Evolutionary conservation across 2,888 invertebrate genomes (phyloP), one percentile per base, ranked within the genome.

Genomic region (Hyposoter dolosus): DNA sequence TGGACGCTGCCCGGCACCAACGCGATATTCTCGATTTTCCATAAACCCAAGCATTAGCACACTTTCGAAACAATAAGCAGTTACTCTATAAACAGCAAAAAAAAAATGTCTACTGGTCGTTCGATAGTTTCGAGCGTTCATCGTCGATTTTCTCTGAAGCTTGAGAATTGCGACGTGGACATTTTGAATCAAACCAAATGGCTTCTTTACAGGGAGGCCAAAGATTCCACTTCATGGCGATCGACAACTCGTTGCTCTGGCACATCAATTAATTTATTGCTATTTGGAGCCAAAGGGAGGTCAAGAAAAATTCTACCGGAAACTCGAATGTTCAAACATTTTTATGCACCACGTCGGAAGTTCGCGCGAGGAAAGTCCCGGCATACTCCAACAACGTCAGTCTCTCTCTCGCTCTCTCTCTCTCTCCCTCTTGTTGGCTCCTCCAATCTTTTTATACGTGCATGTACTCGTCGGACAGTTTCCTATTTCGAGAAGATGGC

Each of bases 371-470:
- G 76, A 60, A 82, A 78, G 71, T 77, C 79, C 53, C 80, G 82
- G 86, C 63, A 86, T 60, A 75, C 85, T 90, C 87, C 75, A 87
- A 84, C 81, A 84, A 74, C 80, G 88, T 32, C 40, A 23, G n/a
- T 1, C 35, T 50, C 47, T 53, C 32, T 40, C 68, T 76, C 53
- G 32, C 35, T 17, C 71, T 72, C 45, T 69, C 63, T 1, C 35
- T 50, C 47, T 53, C 32, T 40, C 68, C 68, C 19, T 7, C 1
- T 45, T 28, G 28, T 35, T 43, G 28, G 32, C 35, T 76, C 56
- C 56, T 32, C 47, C 50, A 32, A 28, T 50, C 35, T 53, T 35
- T 68, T 19, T 68, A 69, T 45, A 35, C 19, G 32, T 66, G n/a
- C 56, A 45, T 69, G 63, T 68, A 43, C 72, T 63, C 69, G 81